Base-by-base conservation (phyloP, 2,797 vertebrate genomes). In the Danio albolineatus region DNA sequence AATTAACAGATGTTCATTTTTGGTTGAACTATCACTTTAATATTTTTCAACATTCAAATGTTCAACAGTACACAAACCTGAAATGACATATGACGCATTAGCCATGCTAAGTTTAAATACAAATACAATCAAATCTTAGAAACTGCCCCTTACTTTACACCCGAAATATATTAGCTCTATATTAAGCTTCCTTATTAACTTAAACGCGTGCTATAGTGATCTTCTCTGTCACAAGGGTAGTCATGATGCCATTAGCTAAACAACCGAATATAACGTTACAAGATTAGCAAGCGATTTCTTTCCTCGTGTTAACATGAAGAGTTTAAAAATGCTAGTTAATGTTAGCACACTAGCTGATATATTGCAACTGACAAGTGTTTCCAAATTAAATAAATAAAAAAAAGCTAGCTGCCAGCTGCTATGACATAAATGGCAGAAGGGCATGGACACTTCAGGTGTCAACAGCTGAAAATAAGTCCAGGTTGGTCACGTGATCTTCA, bases 401-500 rank as follows among this genome's bases (percentile, higher is more conserved):
- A 9, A 36, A 12, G 0, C 0, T 10, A 19, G 44, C 10, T 49
- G 44, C 44, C 44, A 7, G 10, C 48, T 53, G 28, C 28, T 53
- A 39, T 41, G 36, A n/a, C 67, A 69, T n/a, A 17, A 41, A 36
- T 13, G 9, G 43, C 21, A 56, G 61, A 73, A 16, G 67, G n/a
- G n/a, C 38, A 21, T 53, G 28, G 14, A 51, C 4, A 43, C 49
- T 19, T 71, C 67, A 41, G 69, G 41, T 67, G 62, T 76, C 14
- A 65, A 76, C 38, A 43, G 61, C 61, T 43, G n/a, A 70, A 53
- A 54, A 54, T 41, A 71, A 56, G 49, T 57, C 41, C 51, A 57
- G 10, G 62, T 56, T 46, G 14, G 51, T 57, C 61, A 76, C 56
- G 62, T 57, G 51, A 66, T 56, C 21, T 43, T n/a, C 36, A 4